These are phyloP conservation scores for Lapara coniferarum DNA, from an alignment of 2,888 invertebrate genomes.

Conservation along the genomic window DNA sequence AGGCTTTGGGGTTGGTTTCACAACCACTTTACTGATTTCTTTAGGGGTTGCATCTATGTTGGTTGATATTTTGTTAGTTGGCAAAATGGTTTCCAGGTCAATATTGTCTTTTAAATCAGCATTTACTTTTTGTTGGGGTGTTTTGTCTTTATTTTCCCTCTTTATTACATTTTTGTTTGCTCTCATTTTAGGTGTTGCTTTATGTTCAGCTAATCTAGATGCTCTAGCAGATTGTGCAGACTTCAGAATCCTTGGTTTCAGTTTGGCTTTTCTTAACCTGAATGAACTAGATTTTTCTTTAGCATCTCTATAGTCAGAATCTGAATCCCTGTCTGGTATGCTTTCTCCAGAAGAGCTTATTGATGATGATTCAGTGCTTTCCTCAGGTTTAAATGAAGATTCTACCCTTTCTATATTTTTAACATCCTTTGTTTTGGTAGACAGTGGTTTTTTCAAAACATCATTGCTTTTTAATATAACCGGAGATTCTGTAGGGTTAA, in stretches of 20 bases:
- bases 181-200: conserved; percentile 62
- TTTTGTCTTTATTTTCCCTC: conserved; percentile 69
- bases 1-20: conserved; percentile 71
- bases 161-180: conserved; percentile 57
- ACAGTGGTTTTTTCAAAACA: conserved; percentile 65
- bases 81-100: conserved; percentile 57
- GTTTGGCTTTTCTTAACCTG: conserved; percentile 62
- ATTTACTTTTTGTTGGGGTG: conserved; percentile 58
- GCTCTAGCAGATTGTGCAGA: conserved; percentile 50
- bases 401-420: conserved; percentile 52
- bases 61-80: conserved; percentile 52
- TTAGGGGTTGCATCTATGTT: conserved; percentile 35
- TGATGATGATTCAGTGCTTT: conserved; percentile 79
- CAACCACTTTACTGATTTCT: conserved; percentile 67
- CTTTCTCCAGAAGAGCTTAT: conserved; percentile 81
- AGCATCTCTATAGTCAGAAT: conserved; percentile 84
- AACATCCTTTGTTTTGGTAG: conserved; percentile 61
- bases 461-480: conserved; percentile 72
- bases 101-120: conserved; percentile 57
- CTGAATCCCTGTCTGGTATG: conserved; percentile 84
- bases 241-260: conserved; percentile 74
- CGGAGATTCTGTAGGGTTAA: conserved; percentile 65
- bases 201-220: conserved; percentile 57
- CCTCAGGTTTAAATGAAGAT: conserved; percentile 69
- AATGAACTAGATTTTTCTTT: conserved; percentile 62